Base-by-base conservation (phyloP, 2,888 invertebrate genomes). In the Eristalinus sepulchralis region DNA sequence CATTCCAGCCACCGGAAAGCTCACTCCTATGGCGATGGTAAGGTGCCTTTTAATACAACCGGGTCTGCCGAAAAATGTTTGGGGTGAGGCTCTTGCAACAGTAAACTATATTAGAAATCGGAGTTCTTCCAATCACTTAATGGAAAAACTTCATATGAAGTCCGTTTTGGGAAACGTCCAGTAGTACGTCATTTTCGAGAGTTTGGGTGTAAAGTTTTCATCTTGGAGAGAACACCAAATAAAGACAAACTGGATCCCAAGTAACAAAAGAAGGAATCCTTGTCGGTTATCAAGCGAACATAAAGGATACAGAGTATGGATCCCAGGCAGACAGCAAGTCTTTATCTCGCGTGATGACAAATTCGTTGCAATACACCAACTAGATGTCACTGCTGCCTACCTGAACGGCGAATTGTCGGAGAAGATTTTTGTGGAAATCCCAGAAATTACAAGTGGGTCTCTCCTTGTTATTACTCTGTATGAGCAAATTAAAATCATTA, bases 21-120 rank as follows among this genome's bases (percentile, higher is more conserved):
- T n/a, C n/a, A n/a, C n/a, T n/a, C n/a, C n/a, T n/a, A n/a, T 89
- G 0, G 89, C 89, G 68, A 89, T 63, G 34, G 88, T 84, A 1
- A 73, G 88, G 34, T 88, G 88, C n/a, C 88, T 89, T 88, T 57
- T 89, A 66, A 53, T 64, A 47, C 22, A 47, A 13, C 27, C 66
- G 3, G 27, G 27, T 9, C 17, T 47, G 6, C 66, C 47, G 11
- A 39, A 53, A 27, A 27, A 9, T 6, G 47, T 53, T 27, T 68
- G 57, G 24, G 55, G 22, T 11, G 57, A 68, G 10, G 36, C 68
- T 34, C 11, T 57, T 33, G 13, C 20, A 33, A 68, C 34, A 9
- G 24, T 57, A n/a, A 68, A 55, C 13, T 22, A 57, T 55, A 68
- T 68, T 22, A 17, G 57, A 57, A 57, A 57, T 57, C 31, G 34